phyloP scores from a whole-genome alignment of 2,113 vertebrate species.

The Noctilio leporinus region DNA sequence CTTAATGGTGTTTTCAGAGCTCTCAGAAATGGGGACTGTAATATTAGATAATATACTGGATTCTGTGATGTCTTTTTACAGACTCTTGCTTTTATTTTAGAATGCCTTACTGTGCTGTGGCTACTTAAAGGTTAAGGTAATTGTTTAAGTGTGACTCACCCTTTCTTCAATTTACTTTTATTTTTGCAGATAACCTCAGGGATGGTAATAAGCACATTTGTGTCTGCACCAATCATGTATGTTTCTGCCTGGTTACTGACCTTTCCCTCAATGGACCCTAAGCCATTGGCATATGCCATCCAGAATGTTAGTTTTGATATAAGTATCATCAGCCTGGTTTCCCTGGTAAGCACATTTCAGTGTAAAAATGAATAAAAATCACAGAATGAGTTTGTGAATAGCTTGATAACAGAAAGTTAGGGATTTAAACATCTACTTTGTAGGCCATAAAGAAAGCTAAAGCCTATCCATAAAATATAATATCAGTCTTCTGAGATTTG shows the following conservation, averaged over 20 bases:
- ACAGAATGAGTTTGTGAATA: not conserved
- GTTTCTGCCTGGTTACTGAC: slow-evolving; percentile 95
- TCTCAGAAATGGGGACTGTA: not conserved
- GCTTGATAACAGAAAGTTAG: not conserved
- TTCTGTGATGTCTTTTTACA: not conserved
- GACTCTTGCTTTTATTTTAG: slow-evolving; percentile 27
- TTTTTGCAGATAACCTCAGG: slow-evolving; percentile 89
- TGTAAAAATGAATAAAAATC: slow-evolving; percentile 25
- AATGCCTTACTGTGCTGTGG: not conserved
- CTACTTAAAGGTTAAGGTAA: not conserved
- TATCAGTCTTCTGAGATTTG: not conserved
- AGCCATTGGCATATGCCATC: slow-evolving; percentile 85
- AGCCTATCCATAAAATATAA: not conserved
- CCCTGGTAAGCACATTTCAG: slow-evolving; percentile 85
- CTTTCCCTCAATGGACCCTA: slow-evolving; percentile 90
- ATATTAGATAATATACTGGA: not conserved
- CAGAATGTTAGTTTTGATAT: slow-evolving; percentile 94
- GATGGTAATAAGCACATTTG: slow-evolving; percentile 97
- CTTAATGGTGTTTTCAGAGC: not conserved
- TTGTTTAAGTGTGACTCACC: not conserved
- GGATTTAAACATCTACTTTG: not conserved
- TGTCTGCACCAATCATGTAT: slow-evolving; percentile 98
- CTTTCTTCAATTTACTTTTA: slow-evolving; percentile 29
- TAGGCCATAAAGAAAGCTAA: not conserved
- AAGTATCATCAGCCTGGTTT: slow-evolving; percentile 91